These are phyloP conservation scores for Anhinga rufa DNA, from an alignment of 2,113 vertebrate species.

Conservation along the genomic window DNA sequence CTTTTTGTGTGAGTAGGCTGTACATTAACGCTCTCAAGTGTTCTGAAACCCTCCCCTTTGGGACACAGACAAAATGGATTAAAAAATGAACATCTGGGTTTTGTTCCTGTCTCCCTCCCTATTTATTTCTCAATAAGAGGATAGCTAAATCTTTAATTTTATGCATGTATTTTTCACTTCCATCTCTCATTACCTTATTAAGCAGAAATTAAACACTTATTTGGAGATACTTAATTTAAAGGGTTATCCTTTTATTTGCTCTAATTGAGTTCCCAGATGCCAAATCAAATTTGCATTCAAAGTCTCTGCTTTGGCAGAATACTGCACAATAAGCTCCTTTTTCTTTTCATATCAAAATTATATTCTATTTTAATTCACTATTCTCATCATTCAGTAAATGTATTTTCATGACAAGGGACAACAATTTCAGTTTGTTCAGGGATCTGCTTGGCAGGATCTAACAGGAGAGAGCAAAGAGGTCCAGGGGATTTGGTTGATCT, in stretches of 20 bases:
- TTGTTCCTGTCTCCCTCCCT: not conserved
- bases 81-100: not conserved
- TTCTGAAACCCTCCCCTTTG: not conserved
- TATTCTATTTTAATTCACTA: not conserved
- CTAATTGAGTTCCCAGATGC: not conserved
- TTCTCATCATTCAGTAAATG: not conserved
- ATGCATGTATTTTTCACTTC: not conserved
- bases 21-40: not conserved
- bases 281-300: not conserved
- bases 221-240: conserved; percentile 7
- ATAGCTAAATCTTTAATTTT: not conserved
- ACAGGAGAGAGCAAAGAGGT: not conserved
- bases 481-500: not conserved
- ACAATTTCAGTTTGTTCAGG: not conserved
- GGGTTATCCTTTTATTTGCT: not conserved
- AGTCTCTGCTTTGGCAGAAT: not conserved
- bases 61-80: not conserved
- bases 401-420: not conserved
- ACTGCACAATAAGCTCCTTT: not conserved
- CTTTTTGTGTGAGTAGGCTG: not conserved
- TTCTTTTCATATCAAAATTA: not conserved
- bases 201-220: conserved; percentile 13
- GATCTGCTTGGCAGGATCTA: not conserved
- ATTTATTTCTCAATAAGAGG: not conserved
- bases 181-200: not conserved